Conservation (phyloP, 1,140 invertebrate species). For the Euborellia annulipes region DNA sequence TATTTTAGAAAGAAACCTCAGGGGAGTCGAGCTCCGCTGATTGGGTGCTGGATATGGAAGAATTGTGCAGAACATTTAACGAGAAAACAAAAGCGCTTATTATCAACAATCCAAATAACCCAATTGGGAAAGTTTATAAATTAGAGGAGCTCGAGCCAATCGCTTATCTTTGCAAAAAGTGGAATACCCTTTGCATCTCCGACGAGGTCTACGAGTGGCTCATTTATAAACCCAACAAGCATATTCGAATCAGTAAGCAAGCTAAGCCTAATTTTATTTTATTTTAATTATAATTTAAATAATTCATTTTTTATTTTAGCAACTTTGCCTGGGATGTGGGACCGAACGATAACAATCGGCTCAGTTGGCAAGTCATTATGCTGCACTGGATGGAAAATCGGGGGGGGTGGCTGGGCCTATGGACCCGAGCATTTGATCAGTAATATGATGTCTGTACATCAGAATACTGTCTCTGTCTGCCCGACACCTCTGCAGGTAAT, state of each 20-base stretch:
- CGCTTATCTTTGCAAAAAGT: slow-evolving; percentile 76
- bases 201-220: slow-evolving; percentile 99
- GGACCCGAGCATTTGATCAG: slow-evolving; percentile 62
- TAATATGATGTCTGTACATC: slow-evolving; percentile 77
- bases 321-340: slow-evolving; percentile 93
- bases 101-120: slow-evolving; percentile 93
- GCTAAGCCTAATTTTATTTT: too few relatives aligned
- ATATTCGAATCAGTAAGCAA: slow-evolving; percentile 78
- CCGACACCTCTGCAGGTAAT: slow-evolving; percentile 61
- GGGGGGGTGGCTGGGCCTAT: slow-evolving; percentile 98
- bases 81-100: slow-evolving; percentile 88
- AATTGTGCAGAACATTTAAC: slow-evolving; percentile 69
- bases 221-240: slow-evolving; percentile 70
- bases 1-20: slow-evolving; percentile 26
- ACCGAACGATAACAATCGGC: slow-evolving; percentile 91
- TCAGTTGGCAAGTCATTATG: slow-evolving; percentile 97
- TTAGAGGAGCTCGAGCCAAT: slow-evolving; percentile 56
- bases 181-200: slow-evolving; percentile 78
- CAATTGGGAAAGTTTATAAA: slow-evolving; percentile 79
- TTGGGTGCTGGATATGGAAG: slow-evolving; percentile 74
- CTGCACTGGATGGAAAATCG: slow-evolving; percentile 92
- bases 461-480: slow-evolving; percentile 87
- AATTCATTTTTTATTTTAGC: slow-evolving; percentile 35
- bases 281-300: too few relatives aligned
- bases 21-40: slow-evolving; percentile 51